Evolutionary conservation across 1,140 invertebrate genomes (phyloP).

Genomic region (Heliconius hermathena): DNA sequence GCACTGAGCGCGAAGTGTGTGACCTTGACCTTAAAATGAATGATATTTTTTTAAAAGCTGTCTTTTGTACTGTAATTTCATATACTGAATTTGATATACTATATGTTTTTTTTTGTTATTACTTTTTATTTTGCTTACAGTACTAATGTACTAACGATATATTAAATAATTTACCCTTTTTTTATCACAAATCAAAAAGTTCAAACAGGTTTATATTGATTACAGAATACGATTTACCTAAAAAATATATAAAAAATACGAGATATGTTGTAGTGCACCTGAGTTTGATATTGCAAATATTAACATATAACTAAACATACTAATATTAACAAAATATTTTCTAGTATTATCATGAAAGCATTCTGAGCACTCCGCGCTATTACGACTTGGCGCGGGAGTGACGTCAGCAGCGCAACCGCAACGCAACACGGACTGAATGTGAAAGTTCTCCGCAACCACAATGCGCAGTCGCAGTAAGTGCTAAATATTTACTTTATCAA

Average conservation of each 20-base stretch:
- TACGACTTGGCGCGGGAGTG: constrained; percentile 47
- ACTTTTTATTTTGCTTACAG: neutral
- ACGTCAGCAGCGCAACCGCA: constrained; percentile 69
- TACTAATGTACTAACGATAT: no score
- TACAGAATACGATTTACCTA: neutral
- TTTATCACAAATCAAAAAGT: neutral
- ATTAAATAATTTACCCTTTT: no score
- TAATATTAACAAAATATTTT: neutral
- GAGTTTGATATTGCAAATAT: neutral
- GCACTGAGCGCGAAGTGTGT: constrained; percentile 2
- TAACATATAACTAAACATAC: neutral
- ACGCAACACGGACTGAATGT: constrained; percentile 73
- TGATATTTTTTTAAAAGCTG: constrained; percentile 5
- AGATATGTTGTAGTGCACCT: neutral
- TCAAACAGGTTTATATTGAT: neutral
- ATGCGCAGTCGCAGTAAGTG: constrained; percentile 62
- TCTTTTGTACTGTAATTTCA: neutral
- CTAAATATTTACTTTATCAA: constrained; percentile 58
- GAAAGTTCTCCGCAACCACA: constrained; percentile 73
- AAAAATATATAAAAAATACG: neutral
- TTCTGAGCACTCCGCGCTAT: constrained; percentile 17
- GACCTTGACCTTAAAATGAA: constrained; percentile 30
- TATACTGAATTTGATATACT: neutral
- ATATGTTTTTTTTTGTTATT: neutral
- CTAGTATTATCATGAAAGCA: constrained; percentile 28